Percentiles rank a stretch among this genome's conserved stretches.
Evolutionary conservation across 2,113 vertebrate genomes (phyloP).

Genomic region (Muntiacus reevesi): DNA sequence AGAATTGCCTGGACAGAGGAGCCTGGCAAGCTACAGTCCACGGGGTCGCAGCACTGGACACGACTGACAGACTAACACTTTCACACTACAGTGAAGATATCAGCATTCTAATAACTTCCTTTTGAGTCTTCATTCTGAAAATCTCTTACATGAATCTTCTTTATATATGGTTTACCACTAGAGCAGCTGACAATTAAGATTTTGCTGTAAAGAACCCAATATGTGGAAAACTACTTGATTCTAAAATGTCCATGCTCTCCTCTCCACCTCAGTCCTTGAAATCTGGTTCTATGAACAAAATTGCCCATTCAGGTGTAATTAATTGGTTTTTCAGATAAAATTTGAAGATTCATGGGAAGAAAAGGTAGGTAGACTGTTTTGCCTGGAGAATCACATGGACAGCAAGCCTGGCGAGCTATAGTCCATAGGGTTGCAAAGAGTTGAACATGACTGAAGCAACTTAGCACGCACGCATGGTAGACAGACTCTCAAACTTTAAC

Average conservation of each 20-base stretch:
- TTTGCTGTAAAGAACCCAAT: not conserved
- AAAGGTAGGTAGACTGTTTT: not conserved
- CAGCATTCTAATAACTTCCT: not conserved
- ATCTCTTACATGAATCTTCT: not conserved
- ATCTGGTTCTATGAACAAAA: not conserved
- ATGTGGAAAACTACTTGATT: not conserved
- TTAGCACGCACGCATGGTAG: accelerated
- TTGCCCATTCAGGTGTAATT: not conserved
- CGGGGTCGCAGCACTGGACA: not conserved
- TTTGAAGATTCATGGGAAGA: not conserved
- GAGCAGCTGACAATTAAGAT: not conserved
- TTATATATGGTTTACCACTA: not conserved
- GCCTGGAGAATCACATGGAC: not conserved
- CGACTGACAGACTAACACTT: not conserved
- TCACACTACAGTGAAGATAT: not conserved
- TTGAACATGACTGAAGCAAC: not conserved
- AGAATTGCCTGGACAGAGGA: not conserved
- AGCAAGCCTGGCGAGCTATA: not conserved
- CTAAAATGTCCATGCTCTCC: not conserved
- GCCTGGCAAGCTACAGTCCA: not conserved
- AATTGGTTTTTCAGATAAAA: not conserved
- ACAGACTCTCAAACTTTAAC: not conserved
- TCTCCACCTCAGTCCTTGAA: not conserved
- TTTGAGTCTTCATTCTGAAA: not conserved
- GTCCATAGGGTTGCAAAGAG: not conserved